Base-by-base conservation (phyloP, 1,140 invertebrate genomes). In the Drosophila cardini region DNA sequence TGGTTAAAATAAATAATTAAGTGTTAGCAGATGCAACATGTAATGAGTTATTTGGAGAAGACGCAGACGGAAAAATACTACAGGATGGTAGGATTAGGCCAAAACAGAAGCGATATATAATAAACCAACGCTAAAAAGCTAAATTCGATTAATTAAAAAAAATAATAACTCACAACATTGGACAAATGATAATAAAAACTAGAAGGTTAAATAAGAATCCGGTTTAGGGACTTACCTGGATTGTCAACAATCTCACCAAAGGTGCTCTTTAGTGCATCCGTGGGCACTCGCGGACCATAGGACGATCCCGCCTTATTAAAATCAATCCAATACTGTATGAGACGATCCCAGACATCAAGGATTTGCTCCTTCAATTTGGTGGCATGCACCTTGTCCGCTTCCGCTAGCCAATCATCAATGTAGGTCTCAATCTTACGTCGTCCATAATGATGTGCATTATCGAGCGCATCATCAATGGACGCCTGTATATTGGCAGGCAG, bases 361-460 rank as follows among this genome's bases (percentile, higher is more conserved):
- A 98, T 95, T 93, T 99, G 98, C 76, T 96, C 95, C 91, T 99
- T 98, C 15, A 99, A 93, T 72, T 96, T 95, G 43, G 95, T 95
- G 15, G 97, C 96, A 91, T 98, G 97, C 26, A 94, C 94, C 2
- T 95, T 94, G 91, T 97, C 96, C 9, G 96, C 95, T 80, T 97
- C 96, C 91, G 95, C 96, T 13, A 98, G 94, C 43, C 97, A 94
- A 87, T 95, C 81, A 71, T 92, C 86, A 13, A 91, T 90, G 32
- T 92, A 92, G 7, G 87, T 84, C 64, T 92, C 92, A 46, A 92
- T 91, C 62, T 90, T 90, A 18, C 84, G 83, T 36, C 91, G 90
- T 10, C 98, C 98, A 93, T 98, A 98, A 11, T 96, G 94, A 91
- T 99, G 98, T 15, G 97, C 97, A 93, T 99, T 98, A 78, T 98